Evolutionary conservation across 2,888 invertebrate genomes (phyloP), one percentile per base, ranked within the genome.

Genomic region (Dione vanillae): DNA sequence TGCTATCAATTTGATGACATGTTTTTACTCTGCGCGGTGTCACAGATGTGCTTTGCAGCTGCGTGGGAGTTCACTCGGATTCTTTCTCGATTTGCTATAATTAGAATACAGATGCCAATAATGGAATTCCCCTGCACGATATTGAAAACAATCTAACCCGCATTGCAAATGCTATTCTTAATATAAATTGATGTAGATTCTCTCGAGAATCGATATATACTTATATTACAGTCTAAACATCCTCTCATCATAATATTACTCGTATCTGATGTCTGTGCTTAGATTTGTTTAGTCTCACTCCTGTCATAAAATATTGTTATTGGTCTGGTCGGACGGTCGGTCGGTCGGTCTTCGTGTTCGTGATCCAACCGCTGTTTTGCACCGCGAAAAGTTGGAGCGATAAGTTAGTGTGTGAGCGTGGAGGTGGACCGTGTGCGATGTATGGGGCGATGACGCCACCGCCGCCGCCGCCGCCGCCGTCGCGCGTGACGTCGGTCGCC

Each of bases 401-500:
- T 58, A 70, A 67, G 51, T 37, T 70, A 78, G 80, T 79, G 73
- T 65, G 67, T 37, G 54, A 56, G 69, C 45, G 65, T 70, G 12
- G 41, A 27, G 19, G 47, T 37, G 51, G 7, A 16, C 47, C 35
- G 70, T 75, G 78, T 76, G 77, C 75, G 78, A 76, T 76, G 74
- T 74, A 72, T 43, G 54, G 65, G 54, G 65, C 79, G 79, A 73
- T 91, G 90, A 90, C 91, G 91, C 88, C 88, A 89, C 84, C 81
- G 81, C 78, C 74, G 74, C 74, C 78, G 76, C n/a, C n/a, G n/a
- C 75, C 78, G 79, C 74, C 78, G 76, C 74, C 75, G 74, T 52
- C 74, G 75, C 75, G 74, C 72, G 76, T 77, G 78, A 75, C 49
- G 49, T 49, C 7, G 47, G 45, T 16, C 45, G 45, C 45, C 45